These are phyloP conservation scores for Ptiloglossa arizonensis DNA, from an alignment of 1,140 invertebrate species.

Conservation along the genomic window DNA sequence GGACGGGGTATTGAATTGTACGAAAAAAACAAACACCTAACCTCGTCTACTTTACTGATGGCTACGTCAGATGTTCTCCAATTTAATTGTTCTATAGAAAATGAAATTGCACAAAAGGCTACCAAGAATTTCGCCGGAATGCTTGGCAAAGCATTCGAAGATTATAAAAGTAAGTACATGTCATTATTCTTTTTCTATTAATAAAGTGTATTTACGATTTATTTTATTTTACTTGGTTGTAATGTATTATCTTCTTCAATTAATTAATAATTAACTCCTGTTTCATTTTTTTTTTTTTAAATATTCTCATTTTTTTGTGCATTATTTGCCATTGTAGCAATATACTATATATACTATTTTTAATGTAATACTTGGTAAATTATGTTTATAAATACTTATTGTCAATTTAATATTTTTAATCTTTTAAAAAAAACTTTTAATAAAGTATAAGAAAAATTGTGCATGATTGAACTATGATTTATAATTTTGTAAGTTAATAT, in stretches of 20 bases:
- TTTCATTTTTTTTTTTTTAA: neutral
- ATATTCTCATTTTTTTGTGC: neutral
- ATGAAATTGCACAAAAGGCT: slow-evolving; percentile 52
- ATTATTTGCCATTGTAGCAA: neutral
- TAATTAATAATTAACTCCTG: neutral
- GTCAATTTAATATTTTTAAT: neutral
- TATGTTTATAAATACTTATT: neutral
- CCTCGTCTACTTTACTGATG: slow-evolving; percentile 39
- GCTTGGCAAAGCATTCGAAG: slow-evolving; percentile 53
- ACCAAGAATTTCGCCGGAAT: slow-evolving; percentile 54
- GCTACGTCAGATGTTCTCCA: slow-evolving; percentile 39
- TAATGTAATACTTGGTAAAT: too few species aligned
- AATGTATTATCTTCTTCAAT: neutral
- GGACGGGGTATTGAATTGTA: slow-evolving; percentile 5
- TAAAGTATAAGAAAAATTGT: neutral
- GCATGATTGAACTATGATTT: neutral
- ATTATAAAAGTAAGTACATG: slow-evolving; percentile 72
- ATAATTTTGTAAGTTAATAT: neutral
- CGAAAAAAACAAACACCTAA: slow-evolving; percentile 44
- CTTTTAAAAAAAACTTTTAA: neutral
- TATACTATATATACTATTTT: neutral
- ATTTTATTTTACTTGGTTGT: neutral
- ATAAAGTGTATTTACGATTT: neutral
- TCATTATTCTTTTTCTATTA: slow-evolving; percentile 26
- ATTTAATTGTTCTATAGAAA: slow-evolving; percentile 30